Base-by-base conservation (phyloP, 2,797 vertebrate species). In the Megaceryle alcyon region DNA sequence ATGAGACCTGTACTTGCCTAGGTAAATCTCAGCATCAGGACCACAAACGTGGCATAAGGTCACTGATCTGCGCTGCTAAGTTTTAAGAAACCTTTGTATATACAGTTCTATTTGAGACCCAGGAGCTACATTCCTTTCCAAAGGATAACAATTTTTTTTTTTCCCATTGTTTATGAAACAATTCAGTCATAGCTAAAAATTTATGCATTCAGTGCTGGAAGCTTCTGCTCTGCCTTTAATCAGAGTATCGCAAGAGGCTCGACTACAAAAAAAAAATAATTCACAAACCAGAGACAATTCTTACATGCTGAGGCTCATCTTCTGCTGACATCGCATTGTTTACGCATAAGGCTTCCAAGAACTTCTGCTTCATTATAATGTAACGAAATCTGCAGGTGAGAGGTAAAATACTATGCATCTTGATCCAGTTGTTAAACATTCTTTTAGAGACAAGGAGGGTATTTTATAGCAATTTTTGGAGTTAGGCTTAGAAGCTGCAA, bases 241-340 rank as follows among this genome's bases (percentile, higher is more conserved):
- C 28, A 44, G 23, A 85, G 2, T 23, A 78, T n/a, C 18, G 41
- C 51, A 60, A 22, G 12, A 71, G 37, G 41, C 18, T 46, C 73
- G 39, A 64, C 54, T 68, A 63, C 10, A 86, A 68, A 21, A 46
- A 46, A 20, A 49, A 49, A 43, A 66, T 23, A 31, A n/a, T 4
- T 41, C 29, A 49, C 49, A 54, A 75, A 75, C 18, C 22, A 92
- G 70, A 97, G 89, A 94, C 80, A 94, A 94, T 91, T 91, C 99
- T 97, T 98, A 99, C 99, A 82, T 99, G 99, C 77, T 99, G 99
- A 93, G 99, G 98, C 80, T 99, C 99, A 95, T 99, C 98, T 64
- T 98, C 98, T 37, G 99, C 98, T 95, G 99, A 99, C 98, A 99
- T 99, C 4, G 99, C 99, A 41, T 99, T 99, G 97, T 99, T 99